phyloP scores from a whole-genome alignment of 2,888 invertebrate genomes.

The Rhodophaea formosa region DNA sequence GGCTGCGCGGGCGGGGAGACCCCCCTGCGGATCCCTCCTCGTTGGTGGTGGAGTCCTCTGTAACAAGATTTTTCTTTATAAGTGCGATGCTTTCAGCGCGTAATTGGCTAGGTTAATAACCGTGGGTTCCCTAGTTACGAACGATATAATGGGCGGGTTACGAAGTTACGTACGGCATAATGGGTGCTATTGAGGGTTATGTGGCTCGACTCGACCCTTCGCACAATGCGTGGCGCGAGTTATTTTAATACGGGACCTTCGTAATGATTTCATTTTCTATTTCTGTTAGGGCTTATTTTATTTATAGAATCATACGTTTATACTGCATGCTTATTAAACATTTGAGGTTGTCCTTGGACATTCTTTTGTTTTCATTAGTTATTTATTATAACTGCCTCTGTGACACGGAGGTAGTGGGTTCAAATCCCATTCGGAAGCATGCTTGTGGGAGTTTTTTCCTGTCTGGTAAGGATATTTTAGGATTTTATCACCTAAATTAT shows the following conservation, averaged over 20 bases:
- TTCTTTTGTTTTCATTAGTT: too few relatives aligned
- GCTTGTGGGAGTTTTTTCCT: too few relatives aligned
- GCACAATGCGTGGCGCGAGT: conserved; percentile 4
- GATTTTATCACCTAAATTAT: too few relatives aligned
- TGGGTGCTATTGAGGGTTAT: conserved; percentile 10
- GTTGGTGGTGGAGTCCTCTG: conserved; percentile 87
- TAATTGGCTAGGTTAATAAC: conserved; percentile 18
- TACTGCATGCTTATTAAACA: too few relatives aligned
- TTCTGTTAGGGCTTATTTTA: not conserved
- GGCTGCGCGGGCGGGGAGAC: conserved; percentile 83
- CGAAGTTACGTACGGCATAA: not conserved
- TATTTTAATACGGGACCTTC: conserved; percentile 4
- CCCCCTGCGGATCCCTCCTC: conserved; percentile 81
- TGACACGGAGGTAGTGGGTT: too few relatives aligned
- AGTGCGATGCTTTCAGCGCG: conserved; percentile 16
- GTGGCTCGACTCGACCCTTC: conserved; percentile 1
- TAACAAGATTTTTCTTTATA: conserved; percentile 54
- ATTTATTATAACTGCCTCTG: too few relatives aligned
- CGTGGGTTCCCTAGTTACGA: conserved; percentile 2
- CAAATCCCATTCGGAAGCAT: too few relatives aligned
- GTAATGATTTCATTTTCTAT: not conserved
- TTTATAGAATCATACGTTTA: not conserved
- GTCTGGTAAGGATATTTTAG: too few relatives aligned
- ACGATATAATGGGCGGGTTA: not conserved
- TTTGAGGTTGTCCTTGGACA: too few relatives aligned